A percentile compares a stretch with the other conserved stretches of the same genome.
These are phyloP conservation scores for Drosophila saltans DNA, from an alignment of 1,140 invertebrate species.

Conservation along the genomic window DNA sequence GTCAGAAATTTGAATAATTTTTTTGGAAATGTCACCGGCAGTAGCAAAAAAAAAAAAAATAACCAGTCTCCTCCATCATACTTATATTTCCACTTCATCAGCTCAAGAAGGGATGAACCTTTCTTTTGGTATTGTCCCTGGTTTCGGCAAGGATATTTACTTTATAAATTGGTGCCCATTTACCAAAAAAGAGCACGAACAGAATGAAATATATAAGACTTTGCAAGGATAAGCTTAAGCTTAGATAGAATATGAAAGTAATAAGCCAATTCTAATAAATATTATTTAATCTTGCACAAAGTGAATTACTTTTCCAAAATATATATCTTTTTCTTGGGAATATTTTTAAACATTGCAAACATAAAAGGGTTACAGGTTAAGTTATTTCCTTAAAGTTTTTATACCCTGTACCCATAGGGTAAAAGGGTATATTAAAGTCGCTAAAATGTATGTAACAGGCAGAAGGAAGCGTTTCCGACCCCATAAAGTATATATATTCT, in stretches of 20 bases:
- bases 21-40: conserved; percentile 37
- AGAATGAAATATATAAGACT: background rate
- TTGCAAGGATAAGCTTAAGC: too few relatives aligned
- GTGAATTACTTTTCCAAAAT: too few relatives aligned
- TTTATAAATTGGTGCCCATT: conserved; percentile 53
- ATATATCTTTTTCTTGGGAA: background rate
- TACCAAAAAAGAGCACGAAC: background rate
- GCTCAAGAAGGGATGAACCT: conserved; percentile 14
- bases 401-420: too few relatives aligned
- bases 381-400: background rate
- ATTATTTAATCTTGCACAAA: too few relatives aligned
- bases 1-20: conserved; percentile 71
- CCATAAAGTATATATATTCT: too few relatives aligned
- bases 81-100: conserved; percentile 36
- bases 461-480: too few relatives aligned
- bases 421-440: too few relatives aligned
- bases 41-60: background rate
- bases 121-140: background rate
- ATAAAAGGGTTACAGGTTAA: background rate
- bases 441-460: too few relatives aligned
- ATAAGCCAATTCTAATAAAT: too few relatives aligned
- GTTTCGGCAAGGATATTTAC: conserved; percentile 14
- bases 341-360: background rate
- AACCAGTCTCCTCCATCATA: conserved; percentile 7
- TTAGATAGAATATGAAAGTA: too few relatives aligned